Evolutionary conservation across 2,113 vertebrate species (phyloP), one percentile per base, ranked within the genome.

Genomic region (Clupea harengus): DNA sequence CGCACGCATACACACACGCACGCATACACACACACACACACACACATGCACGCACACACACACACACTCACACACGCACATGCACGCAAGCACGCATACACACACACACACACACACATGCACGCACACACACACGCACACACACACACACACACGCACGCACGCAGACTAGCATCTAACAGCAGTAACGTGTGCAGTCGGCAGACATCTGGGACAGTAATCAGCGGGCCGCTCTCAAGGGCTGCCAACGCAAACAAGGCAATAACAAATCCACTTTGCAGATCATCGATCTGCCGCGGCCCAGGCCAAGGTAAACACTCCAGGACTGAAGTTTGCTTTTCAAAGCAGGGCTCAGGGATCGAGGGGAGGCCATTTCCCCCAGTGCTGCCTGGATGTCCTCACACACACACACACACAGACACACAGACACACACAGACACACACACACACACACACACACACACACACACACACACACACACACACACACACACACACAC

Each of bases 201-300:
- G 83, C 85, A 88, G 96, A 96, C 96, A 97, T 97, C 96, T 97
- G 96, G 95, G 96, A 93, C 95, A 94, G 95, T 89, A 97, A 97
- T 97, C 95, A 96, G 96, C 91, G 92, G 94, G 94, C 94, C 89
- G 86, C 95, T 97, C 96, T 97, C 94, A 97, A 96, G 95, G 93
- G 89, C 94, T 96, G 96, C 96, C 96, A 97, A 97, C 95, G 95
- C 95, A 97, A 97, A 97, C 96, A 97, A 95, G 95, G 95, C 95
- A 97, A 97, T 97, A 97, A 96, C 96, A 96, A 97, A 97, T 97
- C 95, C 96, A 97, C 96, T 97, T 97, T 97, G 94, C 96, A 97
- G 96, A 96, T 96, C 96, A 97, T 97, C 96, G 96, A 96, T 96
- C 96, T 95, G 93, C 94, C 89, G 89, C 88, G 86, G 90, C 92